Base-by-base conservation (phyloP, 2,888 invertebrate genomes). In the Drosophila phalerata region DNA sequence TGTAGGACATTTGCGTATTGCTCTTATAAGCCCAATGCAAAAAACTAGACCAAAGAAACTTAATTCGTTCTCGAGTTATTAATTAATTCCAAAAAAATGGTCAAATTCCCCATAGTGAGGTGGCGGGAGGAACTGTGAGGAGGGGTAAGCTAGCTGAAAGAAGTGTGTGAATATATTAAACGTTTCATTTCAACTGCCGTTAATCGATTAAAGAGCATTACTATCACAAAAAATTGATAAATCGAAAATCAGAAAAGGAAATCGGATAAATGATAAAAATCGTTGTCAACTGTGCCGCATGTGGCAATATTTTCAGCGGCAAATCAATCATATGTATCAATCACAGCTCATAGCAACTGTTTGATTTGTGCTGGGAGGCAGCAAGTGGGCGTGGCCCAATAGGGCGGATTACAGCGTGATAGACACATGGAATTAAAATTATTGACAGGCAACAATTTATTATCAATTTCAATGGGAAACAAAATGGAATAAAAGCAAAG, bases 401-500 rank as follows among this genome's bases (percentile, higher is more conserved):
- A 34, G 43, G 19, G 28, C 13, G 30, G 56, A 61, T 62, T 48
- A 49, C 67, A 57, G 17, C 40, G 70, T 90, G 89, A 90, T 82
- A 85, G 86, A 90, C 85, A 89, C 77, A 69, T 62, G 81, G 80
- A 79, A 90, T 89, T 83, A 84, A 91, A 88, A 79, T 79, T 88
- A 90, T 85, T 90, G 90, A 90, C 90, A 90, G 85, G 78, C 83
- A 72, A 81, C 85, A 85, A 90, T 90, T 90, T 90, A 90, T 90
- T 89, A 90, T 87, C 87, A 84, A 88, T 82, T 85, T 68, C 61
- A 58, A 66, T 68, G 64, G 49, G 47, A 45, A 30, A 51, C 42
- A 42, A 47, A 28, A 52, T 53, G 19, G 62, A 76, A 58, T 40
- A 53, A 53, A n/a, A 71, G 37, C 45, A 32, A 52, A 56, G 66